Conservation (phyloP, 2,888 invertebrate genomes). For the Drosophila neutralis region DNA sequence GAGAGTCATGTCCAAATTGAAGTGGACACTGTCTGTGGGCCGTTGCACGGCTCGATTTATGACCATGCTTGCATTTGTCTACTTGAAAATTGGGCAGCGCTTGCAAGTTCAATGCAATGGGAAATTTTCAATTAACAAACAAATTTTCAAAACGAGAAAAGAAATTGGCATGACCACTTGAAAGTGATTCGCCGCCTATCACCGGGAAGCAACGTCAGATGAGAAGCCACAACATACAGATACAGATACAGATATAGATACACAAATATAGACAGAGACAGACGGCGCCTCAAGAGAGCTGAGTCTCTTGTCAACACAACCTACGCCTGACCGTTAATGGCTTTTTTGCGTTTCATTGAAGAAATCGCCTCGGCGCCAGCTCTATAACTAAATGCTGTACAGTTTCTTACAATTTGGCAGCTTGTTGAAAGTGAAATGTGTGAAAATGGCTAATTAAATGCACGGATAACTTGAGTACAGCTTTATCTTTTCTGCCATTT, state of each 20-base stretch:
- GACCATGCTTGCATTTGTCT: slow-evolving; percentile 29
- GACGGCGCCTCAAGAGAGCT: slow-evolving; percentile 24
- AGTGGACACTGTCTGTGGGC: slow-evolving; percentile 54
- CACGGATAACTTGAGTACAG: slow-evolving; percentile 49
- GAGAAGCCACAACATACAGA: slow-evolving; percentile 29
- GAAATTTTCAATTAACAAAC: slow-evolving; percentile 68
- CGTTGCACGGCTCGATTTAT: slow-evolving; percentile 49
- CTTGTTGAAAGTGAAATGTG: slow-evolving; percentile 80
- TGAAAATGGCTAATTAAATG: slow-evolving; percentile 80
- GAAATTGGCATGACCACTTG: slow-evolving; percentile 68
- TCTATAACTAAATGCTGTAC: slow-evolving; percentile 17
- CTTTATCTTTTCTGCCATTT: slow-evolving; percentile 38
- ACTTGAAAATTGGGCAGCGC: slow-evolving; percentile 37
- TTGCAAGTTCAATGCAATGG: slow-evolving; percentile 74
- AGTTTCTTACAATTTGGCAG: slow-evolving; percentile 73
- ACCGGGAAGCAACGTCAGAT: slow-evolving; percentile 54
- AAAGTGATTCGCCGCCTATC: slow-evolving; percentile 63
- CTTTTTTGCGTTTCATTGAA: slow-evolving; percentile 78
- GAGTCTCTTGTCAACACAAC: slow-evolving; percentile 59
- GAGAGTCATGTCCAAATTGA: slow-evolving; percentile 43
- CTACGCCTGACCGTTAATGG: slow-evolving; percentile 76
- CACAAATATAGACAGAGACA: slow-evolving; percentile 27
- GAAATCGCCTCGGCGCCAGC: slow-evolving; percentile 39
- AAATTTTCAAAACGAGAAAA: slow-evolving; percentile 37
- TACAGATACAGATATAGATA: slow-evolving; percentile 36